phyloP scores from a whole-genome alignment of 2,888 invertebrate species.

The Argyresthia albistria region DNA sequence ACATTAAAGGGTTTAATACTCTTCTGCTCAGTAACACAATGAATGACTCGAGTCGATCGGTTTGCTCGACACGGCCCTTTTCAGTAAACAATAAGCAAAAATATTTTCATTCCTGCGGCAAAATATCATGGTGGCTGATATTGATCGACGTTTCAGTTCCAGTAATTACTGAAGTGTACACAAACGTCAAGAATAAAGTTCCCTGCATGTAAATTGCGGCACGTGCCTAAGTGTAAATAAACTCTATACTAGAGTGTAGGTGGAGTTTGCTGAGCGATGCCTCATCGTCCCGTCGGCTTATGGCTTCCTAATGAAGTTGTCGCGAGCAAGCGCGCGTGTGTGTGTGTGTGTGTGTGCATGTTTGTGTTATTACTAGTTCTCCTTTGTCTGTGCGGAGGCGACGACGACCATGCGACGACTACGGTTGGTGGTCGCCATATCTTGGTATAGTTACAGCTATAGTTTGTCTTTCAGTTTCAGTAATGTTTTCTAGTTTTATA shows the following conservation, averaged over 20 bases:
- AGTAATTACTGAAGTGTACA: not conserved
- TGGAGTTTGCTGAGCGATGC: slow-evolving; percentile 29
- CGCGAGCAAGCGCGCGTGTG: slow-evolving; percentile 16
- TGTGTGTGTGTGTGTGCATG: slow-evolving; percentile 8
- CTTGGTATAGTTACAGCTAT: not conserved
- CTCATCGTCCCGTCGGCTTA: slow-evolving; percentile 40
- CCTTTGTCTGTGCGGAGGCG: not conserved
- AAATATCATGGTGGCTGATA: not conserved
- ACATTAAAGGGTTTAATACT: no score
- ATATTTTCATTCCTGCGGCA: not conserved
- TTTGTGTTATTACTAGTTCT: slow-evolving; percentile 2
- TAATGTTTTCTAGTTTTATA: no score
- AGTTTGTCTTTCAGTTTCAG: no score
- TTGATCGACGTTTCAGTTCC: not conserved
- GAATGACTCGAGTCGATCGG: not conserved
- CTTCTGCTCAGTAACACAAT: not conserved
- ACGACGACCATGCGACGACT: not conserved
- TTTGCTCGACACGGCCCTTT: not conserved
- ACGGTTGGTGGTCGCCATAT: not conserved
- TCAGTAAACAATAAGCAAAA: no score
- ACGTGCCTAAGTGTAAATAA: slow-evolving; percentile 3
- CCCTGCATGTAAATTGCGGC: not conserved
- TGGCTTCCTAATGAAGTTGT: slow-evolving; percentile 63
- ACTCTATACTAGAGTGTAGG: slow-evolving; percentile 15
- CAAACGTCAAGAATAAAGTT: not conserved